Conservation (phyloP, 2,797 vertebrate genomes). For the Phrynocephalus forsythii region DNA sequence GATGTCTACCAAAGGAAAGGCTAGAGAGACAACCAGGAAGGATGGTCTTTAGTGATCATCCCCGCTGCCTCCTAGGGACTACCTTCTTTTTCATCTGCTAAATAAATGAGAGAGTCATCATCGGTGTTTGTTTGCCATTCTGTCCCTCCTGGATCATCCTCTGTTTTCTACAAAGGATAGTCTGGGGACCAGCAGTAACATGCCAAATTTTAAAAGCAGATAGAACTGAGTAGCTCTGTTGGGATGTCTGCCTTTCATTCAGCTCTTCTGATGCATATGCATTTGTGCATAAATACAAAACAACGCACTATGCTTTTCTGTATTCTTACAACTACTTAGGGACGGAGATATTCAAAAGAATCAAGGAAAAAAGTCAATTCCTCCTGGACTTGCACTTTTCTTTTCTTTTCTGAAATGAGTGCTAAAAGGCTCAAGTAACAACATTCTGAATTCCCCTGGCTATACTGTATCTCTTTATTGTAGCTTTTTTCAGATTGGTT, state of each 20-base stretch:
- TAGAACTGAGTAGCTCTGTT: background rate
- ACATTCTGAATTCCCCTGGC: background rate
- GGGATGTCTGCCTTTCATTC: slow-evolving; percentile 28
- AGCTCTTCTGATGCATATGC: background rate
- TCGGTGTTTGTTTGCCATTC: background rate
- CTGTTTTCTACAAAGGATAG: slow-evolving; percentile 9
- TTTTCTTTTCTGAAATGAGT: slow-evolving; percentile 28
- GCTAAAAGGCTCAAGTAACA: background rate
- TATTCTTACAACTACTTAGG: slow-evolving; percentile 11
- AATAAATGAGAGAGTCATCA: slow-evolving; percentile 1
- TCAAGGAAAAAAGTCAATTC: background rate
- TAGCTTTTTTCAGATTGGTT: background rate
- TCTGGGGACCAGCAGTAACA: slow-evolving; percentile 15
- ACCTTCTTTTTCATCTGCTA: background rate
- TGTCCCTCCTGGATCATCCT: background rate
- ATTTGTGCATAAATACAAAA: background rate
- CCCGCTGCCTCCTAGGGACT: background rate
- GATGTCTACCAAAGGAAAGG: slow-evolving; percentile 11
- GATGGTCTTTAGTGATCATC: background rate
- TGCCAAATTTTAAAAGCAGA: slow-evolving; percentile 19
- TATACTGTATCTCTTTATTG: background rate
- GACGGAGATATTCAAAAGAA: background rate
- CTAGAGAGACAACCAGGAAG: slow-evolving; percentile 19
- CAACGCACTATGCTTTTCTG: background rate
- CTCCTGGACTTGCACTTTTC: background rate